These are phyloP conservation scores for Cataglyphis cursor DNA, from an alignment of 2,888 invertebrate species.

Conservation along the genomic window DNA sequence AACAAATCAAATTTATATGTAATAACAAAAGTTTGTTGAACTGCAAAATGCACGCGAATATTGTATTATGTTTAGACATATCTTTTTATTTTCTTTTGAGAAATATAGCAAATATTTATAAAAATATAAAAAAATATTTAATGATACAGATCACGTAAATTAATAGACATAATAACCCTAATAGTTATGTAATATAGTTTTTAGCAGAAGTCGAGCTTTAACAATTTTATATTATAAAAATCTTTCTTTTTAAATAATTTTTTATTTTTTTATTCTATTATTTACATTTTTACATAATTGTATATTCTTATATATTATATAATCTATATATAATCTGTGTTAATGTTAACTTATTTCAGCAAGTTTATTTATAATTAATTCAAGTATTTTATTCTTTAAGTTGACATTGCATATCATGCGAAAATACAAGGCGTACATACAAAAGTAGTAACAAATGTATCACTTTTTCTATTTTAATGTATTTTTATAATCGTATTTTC, in stretches of 20 bases:
- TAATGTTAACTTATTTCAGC: not conserved
- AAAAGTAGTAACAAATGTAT: not conserved
- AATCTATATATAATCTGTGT: not conserved
- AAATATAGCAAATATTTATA: not conserved
- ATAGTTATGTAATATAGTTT: not conserved
- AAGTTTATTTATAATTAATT: not conserved
- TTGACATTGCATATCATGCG: not conserved
- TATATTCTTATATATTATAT: not conserved
- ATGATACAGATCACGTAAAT: not conserved
- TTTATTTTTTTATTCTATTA: not conserved
- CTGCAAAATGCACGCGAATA: not conserved
- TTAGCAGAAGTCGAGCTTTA: not conserved
- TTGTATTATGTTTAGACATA: not conserved
- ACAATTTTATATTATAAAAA: not conserved
- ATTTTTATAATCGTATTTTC: not conserved
- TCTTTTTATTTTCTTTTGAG: not conserved
- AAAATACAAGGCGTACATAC: not conserved
- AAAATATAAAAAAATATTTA: not conserved
- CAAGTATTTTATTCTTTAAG: not conserved
- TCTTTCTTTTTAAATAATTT: not conserved
- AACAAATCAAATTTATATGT: not conserved
- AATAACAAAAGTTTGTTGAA: not conserved
- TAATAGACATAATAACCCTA: not conserved
- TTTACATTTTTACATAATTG: not conserved
- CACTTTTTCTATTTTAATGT: constrained; percentile 3